These are phyloP conservation scores for Bufotes viridis DNA, from an alignment of 2,797 vertebrate species.

Conservation along the genomic window DNA sequence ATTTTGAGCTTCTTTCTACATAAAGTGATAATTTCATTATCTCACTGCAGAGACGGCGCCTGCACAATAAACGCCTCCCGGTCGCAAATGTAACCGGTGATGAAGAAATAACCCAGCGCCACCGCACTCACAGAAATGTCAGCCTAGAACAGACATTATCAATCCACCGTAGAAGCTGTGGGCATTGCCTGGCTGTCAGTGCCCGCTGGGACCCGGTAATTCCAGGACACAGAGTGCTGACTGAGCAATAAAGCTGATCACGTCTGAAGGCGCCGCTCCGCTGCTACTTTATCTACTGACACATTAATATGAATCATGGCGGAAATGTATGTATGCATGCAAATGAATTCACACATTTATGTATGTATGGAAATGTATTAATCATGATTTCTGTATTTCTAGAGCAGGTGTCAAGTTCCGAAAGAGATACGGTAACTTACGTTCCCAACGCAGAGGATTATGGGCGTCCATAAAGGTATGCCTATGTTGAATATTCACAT, in stretches of 20 bases:
- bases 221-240: conserved; percentile 25
- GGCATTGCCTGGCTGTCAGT: background rate
- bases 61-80: conserved; percentile 11
- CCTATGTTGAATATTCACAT: background rate
- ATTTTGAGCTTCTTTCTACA: background rate
- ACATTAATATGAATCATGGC: conserved; percentile 12
- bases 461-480: background rate
- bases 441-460: background rate
- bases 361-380: conserved; percentile 48
- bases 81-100: background rate
- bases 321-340: conserved; percentile 44
- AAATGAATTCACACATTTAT: conserved; percentile 36
- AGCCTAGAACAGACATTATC: conserved; percentile 2
- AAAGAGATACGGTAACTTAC: background rate
- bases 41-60: background rate
- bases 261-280: background rate
- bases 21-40: background rate
- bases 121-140: background rate
- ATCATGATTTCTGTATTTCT: conserved; percentile 37
- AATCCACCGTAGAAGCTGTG: conserved; percentile 2
- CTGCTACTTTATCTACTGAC: background rate
- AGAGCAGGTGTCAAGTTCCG: conserved; percentile 8
- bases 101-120: conserved; percentile 1
- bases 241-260: conserved; percentile 7
- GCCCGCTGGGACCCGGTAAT: conserved; percentile 4